These are phyloP conservation scores for Aurelia aurita DNA, from an alignment of 30 jellyfish, hydroid and myxozoan species.

Conservation along the genomic window DNA sequence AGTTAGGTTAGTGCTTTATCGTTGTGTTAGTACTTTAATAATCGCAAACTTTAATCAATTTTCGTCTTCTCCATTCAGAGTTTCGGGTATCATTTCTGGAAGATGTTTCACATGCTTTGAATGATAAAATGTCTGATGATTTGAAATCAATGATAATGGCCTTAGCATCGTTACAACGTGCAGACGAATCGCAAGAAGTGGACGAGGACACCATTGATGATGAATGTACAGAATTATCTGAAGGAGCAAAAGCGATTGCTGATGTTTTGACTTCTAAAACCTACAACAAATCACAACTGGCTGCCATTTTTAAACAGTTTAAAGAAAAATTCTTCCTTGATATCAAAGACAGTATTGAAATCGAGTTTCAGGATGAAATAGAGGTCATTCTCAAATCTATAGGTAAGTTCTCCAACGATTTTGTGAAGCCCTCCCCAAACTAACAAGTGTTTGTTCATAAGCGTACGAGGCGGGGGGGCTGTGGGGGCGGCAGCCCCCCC, in stretches of 20 bases:
- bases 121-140: slow-evolving; percentile 36
- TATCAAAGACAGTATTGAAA: slow-evolving; percentile 76
- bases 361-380: slow-evolving; percentile 78
- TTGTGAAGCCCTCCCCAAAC: no score
- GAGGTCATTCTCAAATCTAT: slow-evolving; percentile 42
- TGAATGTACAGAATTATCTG: slow-evolving; percentile 53
- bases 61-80: slow-evolving; percentile 4
- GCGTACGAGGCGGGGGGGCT: no score
- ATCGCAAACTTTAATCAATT: background rate
- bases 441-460: no score
- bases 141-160: slow-evolving; percentile 45
- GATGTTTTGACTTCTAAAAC: slow-evolving; percentile 43
- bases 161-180: slow-evolving; percentile 54
- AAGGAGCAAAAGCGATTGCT: slow-evolving; percentile 46
- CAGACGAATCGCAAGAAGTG: slow-evolving; percentile 33
- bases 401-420: slow-evolving; percentile 13
- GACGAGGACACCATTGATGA: slow-evolving; percentile 30
- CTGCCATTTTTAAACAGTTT: slow-evolving; percentile 52
- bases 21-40: no score
- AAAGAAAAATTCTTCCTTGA: slow-evolving; percentile 58
- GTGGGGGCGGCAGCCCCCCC: no score
- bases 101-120: slow-evolving; percentile 58
- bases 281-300: slow-evolving; percentile 39
- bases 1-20: no score
- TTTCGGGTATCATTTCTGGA: slow-evolving; percentile 54